A percentile compares a stretch with the other conserved stretches of the same genome.
phyloP scores from a whole-genome alignment of 2,797 vertebrate genomes.

The Podargus strigoides region DNA sequence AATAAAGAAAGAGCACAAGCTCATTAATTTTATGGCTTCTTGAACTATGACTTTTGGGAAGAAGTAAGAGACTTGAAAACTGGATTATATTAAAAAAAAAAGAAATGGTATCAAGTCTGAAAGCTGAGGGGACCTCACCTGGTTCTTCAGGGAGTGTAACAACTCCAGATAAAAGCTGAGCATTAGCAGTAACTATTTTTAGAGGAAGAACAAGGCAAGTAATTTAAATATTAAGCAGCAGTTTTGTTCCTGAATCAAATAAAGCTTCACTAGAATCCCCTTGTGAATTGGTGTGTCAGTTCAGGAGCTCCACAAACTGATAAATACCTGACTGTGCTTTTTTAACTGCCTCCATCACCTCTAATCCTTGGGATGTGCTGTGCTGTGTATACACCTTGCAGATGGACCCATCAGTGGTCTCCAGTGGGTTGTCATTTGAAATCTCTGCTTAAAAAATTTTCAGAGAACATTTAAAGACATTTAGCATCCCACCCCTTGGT shows the following conservation, averaged over 20 bases:
- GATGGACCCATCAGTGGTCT: not conserved
- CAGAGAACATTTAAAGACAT: not conserved
- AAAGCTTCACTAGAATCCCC: not conserved
- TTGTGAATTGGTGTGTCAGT: not conserved
- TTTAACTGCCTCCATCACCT: not conserved
- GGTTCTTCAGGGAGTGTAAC: accelerated
- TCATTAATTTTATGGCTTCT: not conserved
- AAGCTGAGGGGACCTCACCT: not conserved
- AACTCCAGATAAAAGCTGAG: not conserved
- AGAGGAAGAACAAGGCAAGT: not conserved
- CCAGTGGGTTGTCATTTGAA: not conserved
- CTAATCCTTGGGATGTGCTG: accelerated
- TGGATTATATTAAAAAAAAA: not conserved
- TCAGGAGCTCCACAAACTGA: not conserved
- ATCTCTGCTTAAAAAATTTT: not conserved
- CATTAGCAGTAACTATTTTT: not conserved
- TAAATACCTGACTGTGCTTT: not conserved
- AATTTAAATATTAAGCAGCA: not conserved
- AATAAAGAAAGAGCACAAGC: not conserved
- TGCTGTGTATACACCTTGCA: not conserved
- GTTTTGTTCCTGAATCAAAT: not conserved
- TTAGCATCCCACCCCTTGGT: not conserved
- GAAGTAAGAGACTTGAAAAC: not conserved
- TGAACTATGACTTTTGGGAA: not conserved
- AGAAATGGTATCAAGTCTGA: not conserved